A percentile compares a stretch with the other conserved stretches of the same genome.
These are phyloP conservation scores for Clitarchus hookeri DNA, from an alignment of 2,888 invertebrate species.

Conservation along the genomic window DNA sequence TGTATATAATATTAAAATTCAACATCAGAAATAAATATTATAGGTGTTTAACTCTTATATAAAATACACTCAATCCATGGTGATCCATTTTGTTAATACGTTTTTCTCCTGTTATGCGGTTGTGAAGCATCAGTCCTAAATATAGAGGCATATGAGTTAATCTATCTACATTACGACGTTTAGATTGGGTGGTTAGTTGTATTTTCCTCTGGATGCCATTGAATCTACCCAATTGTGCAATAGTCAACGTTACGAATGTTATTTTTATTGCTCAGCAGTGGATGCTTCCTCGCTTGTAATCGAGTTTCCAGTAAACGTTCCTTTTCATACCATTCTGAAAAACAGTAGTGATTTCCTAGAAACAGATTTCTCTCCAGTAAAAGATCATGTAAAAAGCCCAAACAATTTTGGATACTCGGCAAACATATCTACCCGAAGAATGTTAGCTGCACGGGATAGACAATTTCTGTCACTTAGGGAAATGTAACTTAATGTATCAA, in stretches of 20 bases:
- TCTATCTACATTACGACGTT: constrained; percentile 10
- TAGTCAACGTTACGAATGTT: background rate
- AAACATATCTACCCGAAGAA: background rate
- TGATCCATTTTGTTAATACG: background rate
- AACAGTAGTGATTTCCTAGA: background rate
- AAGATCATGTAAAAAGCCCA: background rate
- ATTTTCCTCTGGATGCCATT: background rate
- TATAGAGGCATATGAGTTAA: background rate
- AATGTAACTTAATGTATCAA: background rate
- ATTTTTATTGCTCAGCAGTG: background rate
- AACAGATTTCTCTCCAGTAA: background rate
- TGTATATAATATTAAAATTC: background rate
- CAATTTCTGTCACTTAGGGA: background rate
- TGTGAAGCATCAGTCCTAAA: constrained; percentile 12
- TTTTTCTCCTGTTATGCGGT: background rate
- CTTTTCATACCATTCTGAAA: background rate
- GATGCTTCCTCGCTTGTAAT: constrained; percentile 3
- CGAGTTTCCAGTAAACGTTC: background rate
- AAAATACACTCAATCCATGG: background rate
- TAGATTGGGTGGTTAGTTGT: background rate
- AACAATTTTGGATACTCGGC: background rate
- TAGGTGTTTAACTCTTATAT: background rate
- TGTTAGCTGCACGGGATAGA: background rate
- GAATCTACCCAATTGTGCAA: background rate
- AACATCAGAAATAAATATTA: background rate